These are phyloP conservation scores for Gobius niger DNA, from an alignment of 2,113 vertebrate genomes.

Conservation along the genomic window DNA sequence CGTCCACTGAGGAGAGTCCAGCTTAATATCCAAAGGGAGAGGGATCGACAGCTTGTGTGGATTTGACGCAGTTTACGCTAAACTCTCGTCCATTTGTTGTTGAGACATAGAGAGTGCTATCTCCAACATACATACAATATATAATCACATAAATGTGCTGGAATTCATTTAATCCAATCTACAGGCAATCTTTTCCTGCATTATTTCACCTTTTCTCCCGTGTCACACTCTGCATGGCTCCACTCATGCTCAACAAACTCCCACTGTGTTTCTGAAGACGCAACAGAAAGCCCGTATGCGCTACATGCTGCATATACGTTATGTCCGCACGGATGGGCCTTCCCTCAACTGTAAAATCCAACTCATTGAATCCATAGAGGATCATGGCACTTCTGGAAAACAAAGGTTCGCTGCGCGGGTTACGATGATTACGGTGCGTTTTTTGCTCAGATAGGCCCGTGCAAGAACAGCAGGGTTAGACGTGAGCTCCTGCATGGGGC, in stretches of 20 bases:
- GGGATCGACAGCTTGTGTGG: no score
- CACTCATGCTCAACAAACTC: slow-evolving; percentile 17
- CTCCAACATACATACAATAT: no score
- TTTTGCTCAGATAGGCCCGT: neutral
- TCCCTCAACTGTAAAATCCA: slow-evolving; percentile 16
- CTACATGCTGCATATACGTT: slow-evolving; percentile 19
- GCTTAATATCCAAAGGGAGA: no score
- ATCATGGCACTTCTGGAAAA: slow-evolving; percentile 13
- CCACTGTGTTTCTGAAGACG: slow-evolving; percentile 14
- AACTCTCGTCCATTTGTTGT: no score
- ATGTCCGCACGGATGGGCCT: slow-evolving; percentile 28
- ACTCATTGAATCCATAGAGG: slow-evolving; percentile 21
- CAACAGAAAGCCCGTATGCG: slow-evolving; percentile 7
- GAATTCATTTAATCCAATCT: neutral
- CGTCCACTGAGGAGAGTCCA: no score
- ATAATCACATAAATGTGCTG: no score
- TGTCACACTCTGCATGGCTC: slow-evolving; percentile 12
- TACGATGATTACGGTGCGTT: no score
- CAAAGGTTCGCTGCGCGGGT: slow-evolving; percentile 8
- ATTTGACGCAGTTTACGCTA: no score
- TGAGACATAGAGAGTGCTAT: no score
- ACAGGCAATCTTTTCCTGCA: slow-evolving; percentile 7
- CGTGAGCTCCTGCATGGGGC: slow-evolving; percentile 8
- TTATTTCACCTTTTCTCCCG: neutral
- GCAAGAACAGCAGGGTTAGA: slow-evolving; percentile 1